Percentiles rank a stretch among this genome's conserved stretches.
phyloP scores from a whole-genome alignment of 2,797 vertebrate genomes.

The Mallotus villosus region DNA sequence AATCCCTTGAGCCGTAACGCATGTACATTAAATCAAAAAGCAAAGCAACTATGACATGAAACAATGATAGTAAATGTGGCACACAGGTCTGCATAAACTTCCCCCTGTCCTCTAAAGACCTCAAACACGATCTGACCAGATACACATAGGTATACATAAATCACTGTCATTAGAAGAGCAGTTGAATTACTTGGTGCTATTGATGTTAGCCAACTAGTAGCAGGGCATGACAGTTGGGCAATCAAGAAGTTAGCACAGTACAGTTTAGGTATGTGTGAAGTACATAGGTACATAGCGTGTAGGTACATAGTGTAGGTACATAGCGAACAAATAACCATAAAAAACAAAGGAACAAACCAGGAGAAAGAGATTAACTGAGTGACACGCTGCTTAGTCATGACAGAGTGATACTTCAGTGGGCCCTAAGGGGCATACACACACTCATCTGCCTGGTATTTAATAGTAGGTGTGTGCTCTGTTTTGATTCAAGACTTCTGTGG shows the following conservation, averaged over 20 bases:
- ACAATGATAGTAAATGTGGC: conserved; percentile 43
- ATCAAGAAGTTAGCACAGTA: conserved; percentile 48
- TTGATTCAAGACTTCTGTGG: too few species aligned
- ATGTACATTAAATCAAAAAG: conserved; percentile 27
- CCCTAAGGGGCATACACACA: too few species aligned
- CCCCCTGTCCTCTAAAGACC: conserved; percentile 39
- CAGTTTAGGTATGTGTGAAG: conserved; percentile 18
- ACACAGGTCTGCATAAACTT: conserved; percentile 62
- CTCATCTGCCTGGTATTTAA: too few species aligned
- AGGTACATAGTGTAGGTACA: too few species aligned
- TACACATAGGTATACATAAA: conserved; percentile 51
- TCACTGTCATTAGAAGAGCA: conserved; percentile 25
- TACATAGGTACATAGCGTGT: too few species aligned
- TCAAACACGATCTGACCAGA: conserved; percentile 41
- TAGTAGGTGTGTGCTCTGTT: too few species aligned
- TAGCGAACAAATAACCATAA: not conserved
- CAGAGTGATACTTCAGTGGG: conserved; percentile 42
- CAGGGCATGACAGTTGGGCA: conserved; percentile 36
- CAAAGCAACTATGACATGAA: conserved; percentile 7
- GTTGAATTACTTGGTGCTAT: not conserved
- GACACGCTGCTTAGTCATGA: conserved; percentile 43
- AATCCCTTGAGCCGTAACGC: not conserved
- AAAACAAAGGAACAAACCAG: conserved; percentile 29
- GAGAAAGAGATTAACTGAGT: conserved; percentile 12
- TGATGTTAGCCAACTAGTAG: conserved; percentile 10